phyloP scores from a whole-genome alignment of 2,797 vertebrate genomes.

The Ptychadena robeensis region DNA sequence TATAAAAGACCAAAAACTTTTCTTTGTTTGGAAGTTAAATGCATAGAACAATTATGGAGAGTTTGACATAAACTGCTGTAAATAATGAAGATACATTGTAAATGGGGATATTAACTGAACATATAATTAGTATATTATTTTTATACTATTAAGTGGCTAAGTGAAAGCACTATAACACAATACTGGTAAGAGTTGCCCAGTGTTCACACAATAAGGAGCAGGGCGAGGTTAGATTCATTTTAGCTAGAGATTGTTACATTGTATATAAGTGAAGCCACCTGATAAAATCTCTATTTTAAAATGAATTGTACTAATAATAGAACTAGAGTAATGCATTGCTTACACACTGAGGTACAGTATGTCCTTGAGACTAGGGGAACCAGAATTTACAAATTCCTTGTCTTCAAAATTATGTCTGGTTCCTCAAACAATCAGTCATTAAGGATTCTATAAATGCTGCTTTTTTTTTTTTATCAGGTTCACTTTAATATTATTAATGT shows the following conservation, averaged over 20 bases:
- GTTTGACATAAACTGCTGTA: background rate
- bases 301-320: background rate
- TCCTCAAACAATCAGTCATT: background rate
- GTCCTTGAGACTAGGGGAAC: too few relatives aligned
- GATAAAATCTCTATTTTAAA: constrained; percentile 20
- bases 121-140: background rate
- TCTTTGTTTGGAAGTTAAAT: too few relatives aligned
- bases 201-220: constrained; percentile 3
- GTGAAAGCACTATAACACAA: background rate
- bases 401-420: background rate
- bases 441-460: background rate
- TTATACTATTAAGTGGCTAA: background rate
- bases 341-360: background rate
- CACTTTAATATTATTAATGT: background rate
- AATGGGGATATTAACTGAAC: background rate
- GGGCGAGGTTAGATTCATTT: background rate
- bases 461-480: background rate
- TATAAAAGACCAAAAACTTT: too few relatives aligned
- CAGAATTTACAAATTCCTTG: too few relatives aligned
- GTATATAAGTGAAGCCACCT: constrained; percentile 15
- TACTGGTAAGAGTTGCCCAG: background rate
- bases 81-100: background rate
- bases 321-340: background rate
- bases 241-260: constrained; percentile 19
- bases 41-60: background rate